Conservation (phyloP, 2,888 invertebrate species). For the Lasius fuliginosus region DNA sequence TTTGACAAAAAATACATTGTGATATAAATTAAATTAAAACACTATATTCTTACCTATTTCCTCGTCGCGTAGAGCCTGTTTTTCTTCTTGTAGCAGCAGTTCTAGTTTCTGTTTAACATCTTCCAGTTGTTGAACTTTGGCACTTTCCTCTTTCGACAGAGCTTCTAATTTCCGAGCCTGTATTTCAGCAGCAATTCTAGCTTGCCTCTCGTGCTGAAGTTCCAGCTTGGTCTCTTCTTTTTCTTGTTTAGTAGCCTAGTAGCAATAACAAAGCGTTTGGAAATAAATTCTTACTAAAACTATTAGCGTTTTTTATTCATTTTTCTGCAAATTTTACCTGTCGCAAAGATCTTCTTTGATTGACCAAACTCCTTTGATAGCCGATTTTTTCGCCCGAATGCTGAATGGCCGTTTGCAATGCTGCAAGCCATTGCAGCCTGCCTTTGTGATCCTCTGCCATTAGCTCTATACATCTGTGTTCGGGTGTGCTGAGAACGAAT, state of each 20-base stretch:
- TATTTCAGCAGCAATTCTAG: conserved; percentile 87
- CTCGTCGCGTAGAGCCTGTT: conserved; percentile 94
- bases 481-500: conserved; percentile 90
- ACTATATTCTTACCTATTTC: conserved; percentile 88
- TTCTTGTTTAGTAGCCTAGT: conserved; percentile 79
- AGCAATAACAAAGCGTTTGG: background rate
- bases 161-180: conserved; percentile 90
- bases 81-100: conserved; percentile 92
- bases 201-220: conserved; percentile 83
- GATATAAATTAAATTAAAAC: conserved; percentile 13
- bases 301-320: conserved; percentile 71
- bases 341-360: conserved; percentile 87
- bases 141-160: conserved; percentile 91
- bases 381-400: conserved; percentile 91
- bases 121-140: conserved; percentile 91
- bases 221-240: conserved; percentile 81
- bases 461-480: conserved; percentile 90
- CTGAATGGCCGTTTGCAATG: conserved; percentile 91
- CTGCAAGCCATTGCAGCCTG: conserved; percentile 92
- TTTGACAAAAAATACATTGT: background rate
- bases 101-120: conserved; percentile 91
- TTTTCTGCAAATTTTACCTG: conserved; percentile 77
- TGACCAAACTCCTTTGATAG: conserved; percentile 90
- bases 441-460: conserved; percentile 92
- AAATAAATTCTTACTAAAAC: background rate